Evolutionary conservation across 2,797 vertebrate species (phyloP).

Genomic region (Smutsia temminckii): DNA sequence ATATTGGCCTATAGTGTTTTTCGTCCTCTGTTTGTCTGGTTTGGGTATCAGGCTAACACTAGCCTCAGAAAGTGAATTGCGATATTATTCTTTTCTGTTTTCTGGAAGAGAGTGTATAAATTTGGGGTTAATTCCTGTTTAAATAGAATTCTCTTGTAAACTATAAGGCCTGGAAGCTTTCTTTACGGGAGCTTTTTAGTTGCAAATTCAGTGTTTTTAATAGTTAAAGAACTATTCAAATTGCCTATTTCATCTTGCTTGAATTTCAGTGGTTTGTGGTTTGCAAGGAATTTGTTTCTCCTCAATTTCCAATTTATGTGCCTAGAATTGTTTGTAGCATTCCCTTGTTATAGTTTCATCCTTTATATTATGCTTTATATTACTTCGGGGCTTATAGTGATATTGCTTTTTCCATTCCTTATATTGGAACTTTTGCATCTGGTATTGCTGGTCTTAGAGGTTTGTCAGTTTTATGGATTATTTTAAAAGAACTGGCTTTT

Average conservation of each 20-base stretch:
- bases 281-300: background rate
- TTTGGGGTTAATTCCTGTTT: background rate
- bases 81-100: background rate
- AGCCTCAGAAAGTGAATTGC: background rate
- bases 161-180: background rate
- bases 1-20: background rate
- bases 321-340: background rate
- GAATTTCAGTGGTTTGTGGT: background rate
- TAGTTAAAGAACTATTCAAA: background rate
- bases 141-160: background rate
- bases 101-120: background rate
- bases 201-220: background rate
- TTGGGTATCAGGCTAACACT: background rate
- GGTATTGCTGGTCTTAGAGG: background rate
- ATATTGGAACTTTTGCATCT: background rate
- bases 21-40: background rate
- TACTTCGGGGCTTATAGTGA: background rate
- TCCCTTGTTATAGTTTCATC: background rate
- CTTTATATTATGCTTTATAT: background rate
- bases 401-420: background rate
- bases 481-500: background rate
- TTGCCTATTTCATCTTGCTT: background rate
- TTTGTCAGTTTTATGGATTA: background rate
- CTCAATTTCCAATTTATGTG: background rate
- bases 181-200: background rate